Percentiles rank a stretch among this genome's conserved stretches.
phyloP scores from a whole-genome alignment of 2,888 invertebrate species.

The Drosophila koepferae region DNA sequence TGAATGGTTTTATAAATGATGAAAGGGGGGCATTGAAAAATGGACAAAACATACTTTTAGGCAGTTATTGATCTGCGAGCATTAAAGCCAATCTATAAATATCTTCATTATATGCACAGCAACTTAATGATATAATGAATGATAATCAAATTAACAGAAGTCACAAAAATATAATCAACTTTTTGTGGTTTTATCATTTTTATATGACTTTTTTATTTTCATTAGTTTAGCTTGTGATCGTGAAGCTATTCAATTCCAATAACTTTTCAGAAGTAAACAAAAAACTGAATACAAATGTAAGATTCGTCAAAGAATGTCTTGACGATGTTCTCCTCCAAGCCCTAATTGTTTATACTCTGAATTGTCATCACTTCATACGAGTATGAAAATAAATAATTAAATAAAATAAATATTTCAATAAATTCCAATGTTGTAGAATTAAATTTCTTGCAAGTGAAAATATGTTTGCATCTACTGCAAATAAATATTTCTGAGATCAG shows the following conservation, averaged over 20 bases:
- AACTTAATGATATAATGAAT: neutral
- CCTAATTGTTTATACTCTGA: neutral
- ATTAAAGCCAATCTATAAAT: constrained; percentile 1
- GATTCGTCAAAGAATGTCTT: neutral
- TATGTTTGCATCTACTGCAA: constrained; percentile 11
- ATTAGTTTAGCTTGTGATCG: neutral
- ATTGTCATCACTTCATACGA: neutral
- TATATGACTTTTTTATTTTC: too few species aligned
- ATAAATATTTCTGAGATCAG: constrained; percentile 20
- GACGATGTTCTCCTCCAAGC: neutral
- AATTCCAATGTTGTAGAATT: neutral
- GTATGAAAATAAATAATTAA: too few species aligned
- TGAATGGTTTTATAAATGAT: neutral
- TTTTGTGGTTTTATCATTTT: neutral
- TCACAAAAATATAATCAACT: neutral
- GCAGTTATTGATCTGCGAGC: constrained; percentile 18
- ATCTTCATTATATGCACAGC: constrained; percentile 4
- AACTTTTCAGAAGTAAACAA: neutral
- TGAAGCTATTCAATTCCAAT: too few species aligned
- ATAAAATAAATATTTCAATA: neutral
- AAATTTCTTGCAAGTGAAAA: constrained; percentile 11
- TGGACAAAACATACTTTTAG: constrained; percentile 65
- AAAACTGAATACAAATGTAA: neutral
- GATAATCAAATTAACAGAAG: constrained; percentile 8
- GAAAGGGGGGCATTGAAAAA: constrained; percentile 5